These are phyloP conservation scores for Peromyscus leucopus DNA, from an alignment of 2,113 vertebrate genomes.

Conservation along the genomic window DNA sequence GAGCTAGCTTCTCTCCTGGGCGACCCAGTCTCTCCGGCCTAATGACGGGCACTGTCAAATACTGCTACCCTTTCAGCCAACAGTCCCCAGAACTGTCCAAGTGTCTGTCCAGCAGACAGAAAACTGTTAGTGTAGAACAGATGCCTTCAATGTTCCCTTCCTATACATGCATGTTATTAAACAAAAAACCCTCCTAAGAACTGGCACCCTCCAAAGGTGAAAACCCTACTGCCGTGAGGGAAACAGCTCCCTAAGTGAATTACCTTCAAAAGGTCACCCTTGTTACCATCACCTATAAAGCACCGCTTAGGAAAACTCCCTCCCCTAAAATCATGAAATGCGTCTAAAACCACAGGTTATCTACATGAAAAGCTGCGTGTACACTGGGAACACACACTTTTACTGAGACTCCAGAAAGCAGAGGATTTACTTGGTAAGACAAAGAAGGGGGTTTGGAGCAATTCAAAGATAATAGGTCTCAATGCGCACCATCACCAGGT, in stretches of 20 bases:
- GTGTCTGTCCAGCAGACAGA: not conserved
- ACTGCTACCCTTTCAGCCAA: not conserved
- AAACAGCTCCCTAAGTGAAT: not conserved
- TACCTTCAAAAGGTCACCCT: not conserved
- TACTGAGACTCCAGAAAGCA: not conserved
- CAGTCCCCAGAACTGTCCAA: constrained; percentile 15
- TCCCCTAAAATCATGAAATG: not conserved
- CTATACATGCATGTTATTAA: not conserved
- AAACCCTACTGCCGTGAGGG: not conserved
- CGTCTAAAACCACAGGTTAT: constrained; percentile 38
- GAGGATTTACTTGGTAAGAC: constrained; percentile 5
- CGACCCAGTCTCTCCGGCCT: constrained; percentile 11
- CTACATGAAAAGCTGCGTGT: not conserved
- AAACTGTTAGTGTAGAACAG: constrained; percentile 19
- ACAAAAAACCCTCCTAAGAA: constrained; percentile 48
- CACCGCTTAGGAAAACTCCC: not conserved
- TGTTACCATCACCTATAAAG: not conserved
- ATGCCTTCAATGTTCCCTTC: constrained; percentile 16
- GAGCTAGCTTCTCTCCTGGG: not conserved
- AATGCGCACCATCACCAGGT: not conserved
- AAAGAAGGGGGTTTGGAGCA: constrained; percentile 21
- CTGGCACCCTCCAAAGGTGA: not conserved
- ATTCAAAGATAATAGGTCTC: not conserved
- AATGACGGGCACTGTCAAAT: constrained; percentile 10
- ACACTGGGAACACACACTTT: not conserved